Evolutionary conservation across 1,140 invertebrate species (phyloP).

Genomic region (Caerostris extrusa): DNA sequence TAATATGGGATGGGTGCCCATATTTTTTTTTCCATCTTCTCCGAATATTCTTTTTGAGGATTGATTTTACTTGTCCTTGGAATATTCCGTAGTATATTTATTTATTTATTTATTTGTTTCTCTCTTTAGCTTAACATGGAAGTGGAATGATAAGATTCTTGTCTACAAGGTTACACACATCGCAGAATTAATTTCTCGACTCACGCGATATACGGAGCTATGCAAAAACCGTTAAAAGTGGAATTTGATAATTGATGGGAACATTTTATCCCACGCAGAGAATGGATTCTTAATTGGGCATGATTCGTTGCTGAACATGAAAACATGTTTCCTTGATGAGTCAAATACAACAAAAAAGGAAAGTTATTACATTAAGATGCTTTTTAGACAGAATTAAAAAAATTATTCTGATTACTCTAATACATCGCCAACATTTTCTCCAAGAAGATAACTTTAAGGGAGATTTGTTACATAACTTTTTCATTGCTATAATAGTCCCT

Average conservation of each 20-base stretch:
- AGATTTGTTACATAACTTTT: too few relatives aligned
- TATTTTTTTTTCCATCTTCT: neutral
- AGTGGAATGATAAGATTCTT: neutral
- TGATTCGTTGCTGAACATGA: too few relatives aligned
- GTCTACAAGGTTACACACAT: neutral
- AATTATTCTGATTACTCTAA: too few relatives aligned
- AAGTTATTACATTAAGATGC: too few relatives aligned
- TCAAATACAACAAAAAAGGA: too few relatives aligned
- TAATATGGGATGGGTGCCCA: neutral
- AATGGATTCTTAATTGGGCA: too few relatives aligned
- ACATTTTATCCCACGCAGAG: neutral
- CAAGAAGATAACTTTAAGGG: too few relatives aligned
- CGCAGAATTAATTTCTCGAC: neutral
- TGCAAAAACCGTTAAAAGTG: neutral
- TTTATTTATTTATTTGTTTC: neutral
- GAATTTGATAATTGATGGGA: neutral
- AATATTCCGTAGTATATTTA: neutral
- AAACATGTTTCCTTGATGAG: too few relatives aligned
- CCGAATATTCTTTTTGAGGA: neutral
- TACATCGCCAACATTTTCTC: too few relatives aligned
- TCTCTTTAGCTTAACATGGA: neutral
- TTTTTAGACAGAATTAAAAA: too few relatives aligned
- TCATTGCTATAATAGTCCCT: too few relatives aligned
- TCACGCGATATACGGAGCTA: neutral
- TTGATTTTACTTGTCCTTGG: constrained; percentile 32